Evolutionary conservation across 2,113 vertebrate species (phyloP), one percentile per base, ranked within the genome.

Genomic region (Muntiacus reevesi): DNA sequence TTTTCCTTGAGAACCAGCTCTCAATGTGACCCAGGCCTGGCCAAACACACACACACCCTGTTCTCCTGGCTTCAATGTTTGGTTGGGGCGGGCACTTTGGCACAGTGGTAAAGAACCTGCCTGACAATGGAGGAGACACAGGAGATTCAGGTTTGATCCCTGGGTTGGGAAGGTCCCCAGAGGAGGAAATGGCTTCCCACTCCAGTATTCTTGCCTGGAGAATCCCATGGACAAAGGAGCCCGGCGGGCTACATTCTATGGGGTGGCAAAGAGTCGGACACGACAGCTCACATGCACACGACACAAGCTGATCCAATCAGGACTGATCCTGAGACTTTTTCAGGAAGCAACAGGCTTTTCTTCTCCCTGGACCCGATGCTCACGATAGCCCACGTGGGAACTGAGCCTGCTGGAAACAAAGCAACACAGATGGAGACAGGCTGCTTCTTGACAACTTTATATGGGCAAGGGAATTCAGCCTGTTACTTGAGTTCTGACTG

Each of bases 201-300:
- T 76, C 21, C 36, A 27, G 21, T 13, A 76, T 76, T 76, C 21
- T 43, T 27, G 36, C 71, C 71, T 76, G 36, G 71, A 40, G 43
- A 43, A 43, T 43, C 36, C 23, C 21, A 25, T 13, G 23, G 11
- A 43, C 0, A 6, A 23, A 27, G 36, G 36, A 76, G 11, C 71
- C 36, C 0, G 3, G 21, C 0, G 1, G 71, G 36, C 36, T 76
- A 23, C 36, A 43, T 6, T 76, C 23, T 7, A 6, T 76, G 36
- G 71, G 23, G 36, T 43, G 21, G 55, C 2, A 59, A 25, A 59
- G 57, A 59, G 57, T 59, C 21, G 11, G 55, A 25, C 7, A 57
- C 19, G 0, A 74, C 10, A 43, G 71, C 36, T n/a, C 23, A 14
- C 6, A 7, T 27, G 71, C 11, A 71, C 11, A 2, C 40, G 52